Base-by-base conservation (phyloP, 2,888 invertebrate genomes). In the Homarus gammarus region DNA sequence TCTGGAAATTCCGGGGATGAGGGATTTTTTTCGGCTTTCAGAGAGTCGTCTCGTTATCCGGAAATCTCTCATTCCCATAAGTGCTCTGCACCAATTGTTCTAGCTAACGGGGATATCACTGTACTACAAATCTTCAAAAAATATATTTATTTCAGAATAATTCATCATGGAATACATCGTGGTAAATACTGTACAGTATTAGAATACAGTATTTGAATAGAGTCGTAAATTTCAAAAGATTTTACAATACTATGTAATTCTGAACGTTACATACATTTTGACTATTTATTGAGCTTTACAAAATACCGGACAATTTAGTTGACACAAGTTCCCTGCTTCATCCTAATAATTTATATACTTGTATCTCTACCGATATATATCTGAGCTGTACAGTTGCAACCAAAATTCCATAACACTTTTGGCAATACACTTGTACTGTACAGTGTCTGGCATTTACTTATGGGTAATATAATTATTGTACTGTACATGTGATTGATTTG, bases 91-190 rank as follows among this genome's bases (percentile, higher is more conserved):
- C n/a, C n/a, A n/a, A n/a, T n/a, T n/a, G n/a, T n/a, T n/a, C n/a
- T n/a, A n/a, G n/a, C n/a, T n/a, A n/a, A n/a, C n/a, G n/a, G n/a
- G n/a, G n/a, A n/a, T n/a, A n/a, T n/a, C n/a, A n/a, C n/a, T n/a
- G n/a, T n/a, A n/a, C n/a, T 68, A 2, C 5, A 73, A 18, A n/a
- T 73, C 73, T 73, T n/a, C 10, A 15, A 40, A 73, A 40, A 40
- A 73, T 73, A 40, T 73, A n/a, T 36, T 72, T 72, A 27, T 27
- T 72, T 38, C 38, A n/a, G 40, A 40, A 72, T 36, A 72, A 27
- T 40, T 27, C 64, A 64, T 64, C 27, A 8, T 64, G 64, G 64
- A 64, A 64, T 64, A 64, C 64, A 64, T 64, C 64, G 27, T 10
- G 1, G 27, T 27, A 5, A 64, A 64, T 27, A 56, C 56, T 18